Conservation (phyloP, 2,113 vertebrate genomes). For the Alethe diademata region DNA sequence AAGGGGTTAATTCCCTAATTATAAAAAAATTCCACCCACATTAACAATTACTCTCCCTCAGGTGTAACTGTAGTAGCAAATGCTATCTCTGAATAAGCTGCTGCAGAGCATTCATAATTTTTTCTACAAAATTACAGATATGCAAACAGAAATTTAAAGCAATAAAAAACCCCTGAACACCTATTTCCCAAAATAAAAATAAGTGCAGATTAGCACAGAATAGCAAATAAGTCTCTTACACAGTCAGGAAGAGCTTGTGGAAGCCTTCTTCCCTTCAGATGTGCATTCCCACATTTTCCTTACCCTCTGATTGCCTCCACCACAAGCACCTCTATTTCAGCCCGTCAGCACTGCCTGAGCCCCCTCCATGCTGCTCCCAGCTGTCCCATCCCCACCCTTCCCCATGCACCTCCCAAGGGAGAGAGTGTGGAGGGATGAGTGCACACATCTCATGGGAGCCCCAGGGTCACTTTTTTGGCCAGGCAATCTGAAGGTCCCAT, state of each 20-base stretch:
- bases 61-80: not conserved
- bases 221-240: not conserved
- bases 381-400: no score
- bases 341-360: not conserved
- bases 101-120: not conserved
- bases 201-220: not conserved
- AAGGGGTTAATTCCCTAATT: conserved; percentile 30
- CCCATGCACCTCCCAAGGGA: not conserved
- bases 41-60: not conserved
- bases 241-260: not conserved
- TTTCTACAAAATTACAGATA: not conserved
- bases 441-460: rapidly evolving
- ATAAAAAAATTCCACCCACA: not conserved
- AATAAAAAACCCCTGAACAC: not conserved
- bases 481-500: rapidly evolving
- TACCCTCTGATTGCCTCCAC: not conserved
- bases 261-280: not conserved
- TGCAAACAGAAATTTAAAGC: conserved; percentile 37
- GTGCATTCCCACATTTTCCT: not conserved
- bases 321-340: not conserved
- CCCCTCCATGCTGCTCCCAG: not conserved
- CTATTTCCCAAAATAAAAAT: conserved; percentile 13
- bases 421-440: rapidly evolving
- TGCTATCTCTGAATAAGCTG: not conserved
- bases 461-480: not conserved